Conservation (phyloP, 2,888 invertebrate genomes). For the Teleiodes luculella region DNA sequence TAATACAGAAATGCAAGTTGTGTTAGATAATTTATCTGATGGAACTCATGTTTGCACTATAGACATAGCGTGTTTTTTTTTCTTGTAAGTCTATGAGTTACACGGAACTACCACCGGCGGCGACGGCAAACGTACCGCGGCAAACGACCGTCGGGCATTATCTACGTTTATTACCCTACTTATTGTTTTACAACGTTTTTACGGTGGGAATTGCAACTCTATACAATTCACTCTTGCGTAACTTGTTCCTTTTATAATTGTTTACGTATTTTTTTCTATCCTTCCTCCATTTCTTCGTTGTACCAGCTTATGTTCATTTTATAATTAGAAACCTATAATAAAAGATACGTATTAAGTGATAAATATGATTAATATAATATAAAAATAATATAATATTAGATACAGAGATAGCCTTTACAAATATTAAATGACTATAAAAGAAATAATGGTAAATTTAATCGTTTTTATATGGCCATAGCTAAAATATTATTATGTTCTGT, state of each 20-base stretch:
- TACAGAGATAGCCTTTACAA: slow-evolving; percentile 27
- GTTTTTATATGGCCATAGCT: slow-evolving; percentile 37
- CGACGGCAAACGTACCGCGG: neutral
- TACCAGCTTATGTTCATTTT: too few species aligned
- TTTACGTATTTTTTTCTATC: neutral
- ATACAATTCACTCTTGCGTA: neutral
- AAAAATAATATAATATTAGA: neutral
- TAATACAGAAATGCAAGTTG: neutral
- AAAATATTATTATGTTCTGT: slow-evolving; percentile 39
- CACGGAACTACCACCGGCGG: too few species aligned
- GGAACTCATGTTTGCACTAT: neutral
- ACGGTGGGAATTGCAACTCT: slow-evolving; percentile 27
- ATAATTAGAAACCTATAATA: too few species aligned
- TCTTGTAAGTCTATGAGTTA: too few species aligned
- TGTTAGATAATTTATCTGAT: neutral
- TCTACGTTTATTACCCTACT: slow-evolving; percentile 27
- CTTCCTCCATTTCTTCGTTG: neutral
- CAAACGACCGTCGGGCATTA: slow-evolving; percentile 19
- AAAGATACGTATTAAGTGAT: slow-evolving; percentile 2
- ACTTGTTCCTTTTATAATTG: neutral
- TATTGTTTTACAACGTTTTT: slow-evolving; percentile 40
- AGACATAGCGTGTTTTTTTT: too few species aligned
- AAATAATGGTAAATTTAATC: slow-evolving; percentile 47
- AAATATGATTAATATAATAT: neutral
- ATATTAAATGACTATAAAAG: slow-evolving; percentile 43